Base-by-base conservation (phyloP, 2,888 invertebrate species). In the Oxyscelio sp. region DNA sequence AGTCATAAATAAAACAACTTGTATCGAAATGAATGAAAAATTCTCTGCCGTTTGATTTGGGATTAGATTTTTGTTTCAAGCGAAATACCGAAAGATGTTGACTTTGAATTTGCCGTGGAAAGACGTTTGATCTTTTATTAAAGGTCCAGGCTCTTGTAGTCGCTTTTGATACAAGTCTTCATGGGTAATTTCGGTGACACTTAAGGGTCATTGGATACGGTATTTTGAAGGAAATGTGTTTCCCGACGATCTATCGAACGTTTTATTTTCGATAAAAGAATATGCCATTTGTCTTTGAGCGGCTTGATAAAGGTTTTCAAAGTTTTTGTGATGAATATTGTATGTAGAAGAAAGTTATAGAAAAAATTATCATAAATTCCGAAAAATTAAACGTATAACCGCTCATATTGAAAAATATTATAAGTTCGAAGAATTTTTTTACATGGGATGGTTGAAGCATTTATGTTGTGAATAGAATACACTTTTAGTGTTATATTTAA, bases 41-140 rank as follows among this genome's bases (percentile, higher is more conserved):
- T 38, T 48, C n/a, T 13, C 15, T n/a, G 66, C 21, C 21, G 21
- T 48, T 13, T 19, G 21, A 66, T 58, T 66, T 15, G 5, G 66
- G 65, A 66, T 73, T 58, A 58, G 65, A 80, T 71, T 73, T 38
- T 59, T 34, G 59, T 68, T 68, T 68, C 61, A 22, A 43, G 56
- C 24, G 56, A 24, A 50, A 61, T 50, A 50, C 13, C 52, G 13
- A 59, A 45, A 45, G 31, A 40, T 66, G 66, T 58, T 52, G 75
- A 66, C 75, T 65, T 65, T 75, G 75, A 34, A 21, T 21, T 27
- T 19, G 15, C 40, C 8, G 43, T 17, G 43, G 65, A 22, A 9
- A 48, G 56, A 68, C 68, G 61, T 52, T 59, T 34, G 52, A 77
- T 77, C 66, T 77, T 61, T 77, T 77, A 77, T 77, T 77, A 66